A percentile compares a stretch with the other conserved stretches of the same genome.
These are phyloP conservation scores for Parazoanthus swiftii DNA, from an alignment of 92 coral and sea anemone species.

Conservation along the genomic window DNA sequence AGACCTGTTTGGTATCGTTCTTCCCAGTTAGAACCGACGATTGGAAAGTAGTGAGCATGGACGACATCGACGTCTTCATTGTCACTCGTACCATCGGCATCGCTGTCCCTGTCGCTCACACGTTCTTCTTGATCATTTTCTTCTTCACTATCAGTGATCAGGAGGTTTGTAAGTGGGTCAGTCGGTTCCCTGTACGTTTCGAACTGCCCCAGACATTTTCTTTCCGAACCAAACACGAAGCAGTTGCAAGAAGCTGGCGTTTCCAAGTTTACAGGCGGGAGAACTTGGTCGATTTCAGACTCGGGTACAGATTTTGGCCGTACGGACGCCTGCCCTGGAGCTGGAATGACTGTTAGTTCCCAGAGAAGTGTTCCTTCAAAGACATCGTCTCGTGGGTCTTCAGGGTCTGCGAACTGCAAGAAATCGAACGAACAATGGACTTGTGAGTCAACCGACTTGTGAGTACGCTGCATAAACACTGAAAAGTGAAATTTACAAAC, in stretches of 20 bases:
- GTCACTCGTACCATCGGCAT: neutral
- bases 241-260: slow-evolving; percentile 41
- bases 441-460: too few relatives aligned
- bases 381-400: slow-evolving; percentile 21
- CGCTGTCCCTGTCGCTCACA: slow-evolving; percentile 1
- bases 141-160: neutral
- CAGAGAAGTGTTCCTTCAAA: slow-evolving; percentile 45
- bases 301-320: neutral
- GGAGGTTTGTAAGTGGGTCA: neutral
- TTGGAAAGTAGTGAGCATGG: slow-evolving; percentile 38
- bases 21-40: slow-evolving; percentile 55
- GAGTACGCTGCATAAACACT: neutral
- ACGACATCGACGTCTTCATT: slow-evolving; percentile 14
- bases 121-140: slow-evolving; percentile 31
- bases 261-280: slow-evolving; percentile 44
- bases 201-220: slow-evolving; percentile 34
- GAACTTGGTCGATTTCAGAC: slow-evolving; percentile 20
- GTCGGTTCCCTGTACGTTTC: slow-evolving; percentile 16
- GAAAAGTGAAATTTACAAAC: neutral
- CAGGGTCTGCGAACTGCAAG: slow-evolving; percentile 46
- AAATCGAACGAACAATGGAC: neutral
- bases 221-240: neutral
- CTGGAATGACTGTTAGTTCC: slow-evolving; percentile 51
- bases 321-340: slow-evolving; percentile 30
- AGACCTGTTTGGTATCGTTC: slow-evolving; percentile 53